A percentile compares a stretch with the other conserved stretches of the same genome.
These are phyloP conservation scores for Clunio marinus DNA, from an alignment of 2,888 invertebrate species.

Conservation along the genomic window DNA sequence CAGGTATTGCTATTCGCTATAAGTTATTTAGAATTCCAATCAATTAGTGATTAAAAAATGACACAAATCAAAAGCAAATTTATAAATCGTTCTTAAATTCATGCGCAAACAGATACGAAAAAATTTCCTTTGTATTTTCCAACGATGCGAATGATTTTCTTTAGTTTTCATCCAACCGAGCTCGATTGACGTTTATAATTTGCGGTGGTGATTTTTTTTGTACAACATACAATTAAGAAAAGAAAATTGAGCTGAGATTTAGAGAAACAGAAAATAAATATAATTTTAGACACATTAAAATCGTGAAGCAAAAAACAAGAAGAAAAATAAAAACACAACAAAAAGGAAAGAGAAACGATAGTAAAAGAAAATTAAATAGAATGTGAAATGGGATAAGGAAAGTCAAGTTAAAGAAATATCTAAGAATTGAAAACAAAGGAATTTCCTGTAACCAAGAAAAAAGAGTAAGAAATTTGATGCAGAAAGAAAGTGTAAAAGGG, in stretches of 20 bases:
- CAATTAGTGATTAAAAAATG: neutral
- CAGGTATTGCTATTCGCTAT: constrained; percentile 18
- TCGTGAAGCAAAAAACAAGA: neutral
- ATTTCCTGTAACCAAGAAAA: constrained; percentile 1
- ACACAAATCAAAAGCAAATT: constrained; percentile 7
- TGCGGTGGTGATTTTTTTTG: constrained; percentile 29
- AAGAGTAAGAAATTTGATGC: neutral
- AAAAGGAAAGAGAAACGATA: constrained; percentile 15
- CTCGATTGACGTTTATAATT: constrained; percentile 26
- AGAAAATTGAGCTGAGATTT: neutral
- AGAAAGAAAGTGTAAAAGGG: no score
- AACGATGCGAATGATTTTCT: constrained; percentile 15
- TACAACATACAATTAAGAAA: constrained; percentile 30
- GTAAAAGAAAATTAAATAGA: neutral
- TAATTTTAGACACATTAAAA: constrained; percentile 37
- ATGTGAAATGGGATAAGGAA: constrained; percentile 1
- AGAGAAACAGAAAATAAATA: constrained; percentile 10
- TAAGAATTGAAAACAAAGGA: constrained; percentile 24
- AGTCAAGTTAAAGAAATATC: neutral
- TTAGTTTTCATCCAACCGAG: constrained; percentile 35
- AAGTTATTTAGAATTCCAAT: neutral
- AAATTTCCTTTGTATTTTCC: constrained; percentile 37
- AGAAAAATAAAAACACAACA: constrained; percentile 18
- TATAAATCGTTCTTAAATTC: constrained; percentile 22
- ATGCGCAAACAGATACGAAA: constrained; percentile 30